Conservation (phyloP, 92 coral and sea anemone species). For the Phymanthus crucifer region DNA sequence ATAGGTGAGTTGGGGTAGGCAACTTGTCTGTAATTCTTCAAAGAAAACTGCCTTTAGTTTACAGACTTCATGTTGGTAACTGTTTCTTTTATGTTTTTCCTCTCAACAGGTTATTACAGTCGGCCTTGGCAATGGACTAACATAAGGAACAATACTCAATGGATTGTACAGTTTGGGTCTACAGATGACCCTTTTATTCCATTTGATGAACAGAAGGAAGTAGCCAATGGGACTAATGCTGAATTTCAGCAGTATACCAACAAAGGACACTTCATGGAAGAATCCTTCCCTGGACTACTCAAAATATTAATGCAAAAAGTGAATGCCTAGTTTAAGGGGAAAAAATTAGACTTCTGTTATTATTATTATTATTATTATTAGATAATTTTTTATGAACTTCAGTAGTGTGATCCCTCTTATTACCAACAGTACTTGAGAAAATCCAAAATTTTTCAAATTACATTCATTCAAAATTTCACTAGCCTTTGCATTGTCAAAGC, state of each 20-base stretch:
- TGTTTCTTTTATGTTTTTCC: background rate
- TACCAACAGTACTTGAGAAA: no score
- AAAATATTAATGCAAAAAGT: conserved; percentile 51
- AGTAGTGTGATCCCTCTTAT: no score
- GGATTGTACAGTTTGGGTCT: conserved; percentile 92
- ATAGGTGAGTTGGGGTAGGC: no score
- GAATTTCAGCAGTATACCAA: conserved; percentile 71
- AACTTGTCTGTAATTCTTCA: no score
- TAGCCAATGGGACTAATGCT: conserved; percentile 68
- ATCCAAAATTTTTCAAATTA: no score
- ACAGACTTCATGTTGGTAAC: background rate
- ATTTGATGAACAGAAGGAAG: conserved; percentile 76
- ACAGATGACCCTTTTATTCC: conserved; percentile 85
- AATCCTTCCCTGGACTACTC: conserved; percentile 67
- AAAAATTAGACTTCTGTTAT: no score
- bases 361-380: no score
- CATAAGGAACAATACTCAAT: conserved; percentile 69
- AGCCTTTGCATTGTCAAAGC: no score
- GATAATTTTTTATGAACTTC: no score
- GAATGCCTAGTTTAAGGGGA: conserved; percentile 6
- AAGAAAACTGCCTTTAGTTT: no score
- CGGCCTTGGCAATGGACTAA: conserved; percentile 84
- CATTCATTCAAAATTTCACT: no score
- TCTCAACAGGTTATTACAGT: conserved; percentile 68
- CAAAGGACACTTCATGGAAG: conserved; percentile 70